A percentile compares a stretch with the other conserved stretches of the same genome.
phyloP scores from a whole-genome alignment of 2,113 vertebrate species.

The Mugil cephalus region DNA sequence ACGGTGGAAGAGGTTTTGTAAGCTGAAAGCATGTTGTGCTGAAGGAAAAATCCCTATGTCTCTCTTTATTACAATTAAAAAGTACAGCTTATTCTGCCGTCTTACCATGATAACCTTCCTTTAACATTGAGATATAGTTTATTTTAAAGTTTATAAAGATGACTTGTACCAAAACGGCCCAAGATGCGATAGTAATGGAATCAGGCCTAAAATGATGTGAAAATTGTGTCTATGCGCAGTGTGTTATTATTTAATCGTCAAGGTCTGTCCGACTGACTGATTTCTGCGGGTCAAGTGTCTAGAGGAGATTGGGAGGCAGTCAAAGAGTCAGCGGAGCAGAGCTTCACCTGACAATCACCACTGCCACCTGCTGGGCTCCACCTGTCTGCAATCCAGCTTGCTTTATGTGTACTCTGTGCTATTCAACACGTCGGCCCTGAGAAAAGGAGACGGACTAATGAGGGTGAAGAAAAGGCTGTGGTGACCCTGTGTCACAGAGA shows the following conservation, averaged over 20 bases:
- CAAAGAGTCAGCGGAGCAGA: background rate
- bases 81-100: background rate
- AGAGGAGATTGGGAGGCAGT: slow-evolving; percentile 9
- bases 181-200: slow-evolving; percentile 2
- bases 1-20: slow-evolving; percentile 40
- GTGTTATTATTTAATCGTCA: slow-evolving; percentile 36
- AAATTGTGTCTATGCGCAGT: slow-evolving; percentile 1
- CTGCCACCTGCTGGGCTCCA: slow-evolving; percentile 78
- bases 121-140: background rate
- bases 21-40: slow-evolving; percentile 32
- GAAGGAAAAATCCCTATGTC: slow-evolving; percentile 25
- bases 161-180: background rate
- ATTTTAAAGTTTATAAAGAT: too few species aligned
- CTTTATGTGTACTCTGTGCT: background rate
- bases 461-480: slow-evolving; percentile 18
- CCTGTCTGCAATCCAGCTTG: slow-evolving; percentile 24
- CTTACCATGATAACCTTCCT: background rate
- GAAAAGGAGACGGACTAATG: slow-evolving; percentile 34
- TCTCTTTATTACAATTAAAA: slow-evolving; percentile 35
- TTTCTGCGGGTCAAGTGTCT: background rate
- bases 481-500: slow-evolving; percentile 16
- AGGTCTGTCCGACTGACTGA: slow-evolving; percentile 21
- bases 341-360: slow-evolving; percentile 74
- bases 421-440: background rate
- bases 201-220: background rate